Evolutionary conservation across 2,888 invertebrate genomes (phyloP), one percentile per base, ranked within the genome.

Genomic region (Eupithecia subfuscata): DNA sequence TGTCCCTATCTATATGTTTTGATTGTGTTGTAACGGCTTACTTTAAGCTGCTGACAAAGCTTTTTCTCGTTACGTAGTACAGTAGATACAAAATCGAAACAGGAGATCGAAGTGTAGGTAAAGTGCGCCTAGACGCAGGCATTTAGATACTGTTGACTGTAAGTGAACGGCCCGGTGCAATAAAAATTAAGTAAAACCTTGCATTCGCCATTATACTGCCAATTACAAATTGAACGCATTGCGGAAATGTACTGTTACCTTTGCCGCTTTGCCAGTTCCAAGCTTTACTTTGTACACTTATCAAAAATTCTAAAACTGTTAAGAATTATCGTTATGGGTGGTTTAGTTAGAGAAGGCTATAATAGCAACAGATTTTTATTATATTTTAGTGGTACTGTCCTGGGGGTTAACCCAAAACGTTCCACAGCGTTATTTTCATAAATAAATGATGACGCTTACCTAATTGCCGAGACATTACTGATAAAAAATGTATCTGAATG

Each of bases 151-250:
- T 40, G 11, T 64, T 34, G 18, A 30, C 63, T 30, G 14, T n/a
- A 11, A n/a, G 37, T 65, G 37, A 37, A 67, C n/a, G 37, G 67
- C n/a, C 6, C 22, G 8, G 67, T 22, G 40, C 22, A 40, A 60
- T 70, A 70, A 70, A 67, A 67, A 67, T 40, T 40, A 67, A 40
- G 11, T 67, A 37, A 40, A 67, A 67, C 67, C 67, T 67, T 67
- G 67, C 40, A 22, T 40, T 67, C 67, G 65, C 65, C 40, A 40
- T 65, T 65, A 65, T 40, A n/a, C 18, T 9, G 34, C 64, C 34
- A 34, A 64, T 64, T 64, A 34, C 34, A 64, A 56, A 64, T 64
- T 30, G 34, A 63, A 63, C 64, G 18, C 30, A 64, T 64, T 64
- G 52, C 69, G 69, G 69, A 69, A 69, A 69, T 37, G 69, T 37